Evolutionary conservation across 2,797 vertebrate genomes (phyloP).

Genomic region (Enteromius mattozi): DNA sequence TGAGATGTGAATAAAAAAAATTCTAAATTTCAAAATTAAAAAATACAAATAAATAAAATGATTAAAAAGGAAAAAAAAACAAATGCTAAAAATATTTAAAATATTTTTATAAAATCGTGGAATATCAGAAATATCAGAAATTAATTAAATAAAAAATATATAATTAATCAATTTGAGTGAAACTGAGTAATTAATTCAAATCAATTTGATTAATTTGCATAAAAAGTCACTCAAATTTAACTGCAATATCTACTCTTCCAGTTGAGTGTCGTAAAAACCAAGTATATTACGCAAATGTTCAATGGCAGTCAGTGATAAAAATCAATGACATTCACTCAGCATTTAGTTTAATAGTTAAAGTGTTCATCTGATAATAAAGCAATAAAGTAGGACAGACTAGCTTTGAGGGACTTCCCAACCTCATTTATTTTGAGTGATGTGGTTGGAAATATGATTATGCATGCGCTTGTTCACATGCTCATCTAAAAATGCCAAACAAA

Average conservation of each 20-base stretch:
- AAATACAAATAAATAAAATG: too few relatives aligned
- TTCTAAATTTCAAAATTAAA: too few relatives aligned
- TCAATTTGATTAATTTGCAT: background rate
- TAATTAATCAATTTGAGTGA: too few relatives aligned
- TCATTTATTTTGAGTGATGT: background rate
- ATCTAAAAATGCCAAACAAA: constrained; percentile 65
- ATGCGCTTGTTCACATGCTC: constrained; percentile 63
- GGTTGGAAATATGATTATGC: background rate
- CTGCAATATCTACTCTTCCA: background rate
- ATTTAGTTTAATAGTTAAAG: constrained; percentile 10
- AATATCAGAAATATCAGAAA: background rate
- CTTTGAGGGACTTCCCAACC: constrained; percentile 1
- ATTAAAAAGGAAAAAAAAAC: background rate
- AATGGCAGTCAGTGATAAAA: background rate
- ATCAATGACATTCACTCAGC: background rate
- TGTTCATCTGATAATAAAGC: background rate
- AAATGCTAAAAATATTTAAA: background rate
- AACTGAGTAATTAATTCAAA: background rate
- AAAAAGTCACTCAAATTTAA: background rate
- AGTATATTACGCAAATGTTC: background rate
- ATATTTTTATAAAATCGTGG: background rate
- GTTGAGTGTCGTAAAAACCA: background rate
- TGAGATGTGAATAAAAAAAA: too few relatives aligned
- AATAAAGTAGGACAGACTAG: background rate
- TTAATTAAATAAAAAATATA: too few relatives aligned